A percentile compares a stretch with the other conserved stretches of the same genome.
Conservation (phyloP, 2,797 vertebrate genomes). For the Gila robusta region DNA sequence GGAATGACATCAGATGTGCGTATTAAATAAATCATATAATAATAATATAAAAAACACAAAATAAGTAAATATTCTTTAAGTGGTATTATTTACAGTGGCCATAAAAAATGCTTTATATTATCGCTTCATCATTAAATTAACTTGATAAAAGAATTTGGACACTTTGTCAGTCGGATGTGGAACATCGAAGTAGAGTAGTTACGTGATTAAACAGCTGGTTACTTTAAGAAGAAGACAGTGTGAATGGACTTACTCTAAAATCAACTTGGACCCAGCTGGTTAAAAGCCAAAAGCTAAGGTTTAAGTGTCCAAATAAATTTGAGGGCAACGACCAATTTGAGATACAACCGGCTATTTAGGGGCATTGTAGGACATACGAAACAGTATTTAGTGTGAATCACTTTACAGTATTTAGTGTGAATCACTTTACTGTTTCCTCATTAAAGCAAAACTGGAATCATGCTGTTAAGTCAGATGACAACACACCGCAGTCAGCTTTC, state of each 20-base stretch:
- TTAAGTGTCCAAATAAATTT: too few relatives aligned
- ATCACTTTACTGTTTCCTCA: constrained; percentile 39
- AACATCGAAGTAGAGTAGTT: neutral
- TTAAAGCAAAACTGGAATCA: constrained; percentile 47
- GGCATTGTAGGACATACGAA: neutral
- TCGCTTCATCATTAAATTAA: too few relatives aligned
- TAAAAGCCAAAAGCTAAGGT: neutral
- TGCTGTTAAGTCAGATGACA: constrained; percentile 49
- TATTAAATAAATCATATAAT: neutral
- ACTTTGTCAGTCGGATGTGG: neutral
- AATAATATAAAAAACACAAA: neutral
- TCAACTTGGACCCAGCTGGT: neutral
- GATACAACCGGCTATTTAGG: too few relatives aligned
- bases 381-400: constrained; percentile 29
- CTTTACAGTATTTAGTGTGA: constrained; percentile 24
- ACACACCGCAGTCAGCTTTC: neutral
- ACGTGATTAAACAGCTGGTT: too few relatives aligned
- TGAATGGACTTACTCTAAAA: neutral
- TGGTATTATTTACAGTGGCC: neutral
- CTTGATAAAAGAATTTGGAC: too few relatives aligned
- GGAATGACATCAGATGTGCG: neutral
- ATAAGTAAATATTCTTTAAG: neutral
- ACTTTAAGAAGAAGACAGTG: too few relatives aligned
- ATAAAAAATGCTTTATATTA: too few relatives aligned
- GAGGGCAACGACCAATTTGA: neutral